Evolutionary conservation across 2,888 invertebrate species (phyloP).

Genomic region (Rhamnusium bicolor): DNA sequence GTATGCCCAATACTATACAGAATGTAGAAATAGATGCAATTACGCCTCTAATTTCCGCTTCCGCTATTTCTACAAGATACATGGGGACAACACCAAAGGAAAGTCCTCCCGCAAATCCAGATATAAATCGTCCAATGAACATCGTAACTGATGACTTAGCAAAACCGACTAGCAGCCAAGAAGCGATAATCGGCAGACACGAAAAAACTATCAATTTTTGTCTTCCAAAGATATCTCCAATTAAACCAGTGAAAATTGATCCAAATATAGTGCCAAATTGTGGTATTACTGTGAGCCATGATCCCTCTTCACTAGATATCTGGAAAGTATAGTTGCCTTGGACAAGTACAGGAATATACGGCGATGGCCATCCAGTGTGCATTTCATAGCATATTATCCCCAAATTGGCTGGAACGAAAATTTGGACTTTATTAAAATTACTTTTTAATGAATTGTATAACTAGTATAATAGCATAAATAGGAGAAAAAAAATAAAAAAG

Average conservation of each 20-base stretch:
- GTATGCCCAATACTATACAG: slow-evolving; percentile 57
- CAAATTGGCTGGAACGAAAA: slow-evolving; percentile 61
- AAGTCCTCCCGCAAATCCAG: slow-evolving; percentile 74
- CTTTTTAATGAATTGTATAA: too few species aligned
- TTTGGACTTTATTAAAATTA: background rate
- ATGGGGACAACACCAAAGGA: slow-evolving; percentile 72
- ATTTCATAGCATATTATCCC: slow-evolving; percentile 66
- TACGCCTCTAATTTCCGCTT: slow-evolving; percentile 73
- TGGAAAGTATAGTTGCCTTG: slow-evolving; percentile 72
- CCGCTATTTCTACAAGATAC: slow-evolving; percentile 76
- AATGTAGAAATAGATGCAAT: slow-evolving; percentile 61
- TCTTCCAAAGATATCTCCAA: slow-evolving; percentile 78
- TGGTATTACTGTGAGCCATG: slow-evolving; percentile 79
- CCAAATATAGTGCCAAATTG: slow-evolving; percentile 78
- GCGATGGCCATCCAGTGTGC: slow-evolving; percentile 76
- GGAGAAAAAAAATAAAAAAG: too few species aligned
- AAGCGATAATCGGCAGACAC: slow-evolving; percentile 76
- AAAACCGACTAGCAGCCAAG: slow-evolving; percentile 77
- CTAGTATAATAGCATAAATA: too few species aligned
- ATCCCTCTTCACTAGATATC: slow-evolving; percentile 71
- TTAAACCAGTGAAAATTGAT: slow-evolving; percentile 76
- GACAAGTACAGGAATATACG: slow-evolving; percentile 73
- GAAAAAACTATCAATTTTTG: slow-evolving; percentile 77
- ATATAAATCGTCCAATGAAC: slow-evolving; percentile 74
- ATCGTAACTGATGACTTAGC: slow-evolving; percentile 74